A percentile compares a stretch with the other conserved stretches of the same genome.
Evolutionary conservation across 2,797 vertebrate genomes (phyloP).

Genomic region (Eutrigla gurnardus): DNA sequence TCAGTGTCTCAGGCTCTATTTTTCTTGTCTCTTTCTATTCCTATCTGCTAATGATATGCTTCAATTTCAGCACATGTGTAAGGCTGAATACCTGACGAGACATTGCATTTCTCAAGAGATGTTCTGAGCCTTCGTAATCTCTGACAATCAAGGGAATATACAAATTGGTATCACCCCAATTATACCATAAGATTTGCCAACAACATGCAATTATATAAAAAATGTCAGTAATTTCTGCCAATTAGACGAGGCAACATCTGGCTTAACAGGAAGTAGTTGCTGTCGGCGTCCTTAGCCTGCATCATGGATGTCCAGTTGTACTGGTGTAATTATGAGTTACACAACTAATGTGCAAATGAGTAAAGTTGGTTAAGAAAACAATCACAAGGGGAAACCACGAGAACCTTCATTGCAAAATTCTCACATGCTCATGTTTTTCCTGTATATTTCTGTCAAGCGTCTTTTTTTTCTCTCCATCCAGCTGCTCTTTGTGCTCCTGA

Average conservation of each 20-base stretch:
- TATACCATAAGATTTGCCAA: background rate
- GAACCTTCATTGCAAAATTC: background rate
- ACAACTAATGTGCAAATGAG: background rate
- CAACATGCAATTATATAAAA: background rate
- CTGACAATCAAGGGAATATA: background rate
- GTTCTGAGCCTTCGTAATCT: background rate
- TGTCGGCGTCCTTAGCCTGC: background rate
- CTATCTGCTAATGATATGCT: too few relatives aligned
- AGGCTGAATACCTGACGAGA: background rate
- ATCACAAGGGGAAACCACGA: background rate
- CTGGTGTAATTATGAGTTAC: background rate
- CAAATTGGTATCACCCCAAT: background rate
- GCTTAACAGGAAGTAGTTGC: background rate
- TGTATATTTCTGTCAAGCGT: background rate
- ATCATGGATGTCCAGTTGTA: background rate
- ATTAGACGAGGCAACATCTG: background rate
- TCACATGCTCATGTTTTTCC: background rate
- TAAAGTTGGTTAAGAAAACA: background rate
- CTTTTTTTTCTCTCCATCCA: slow-evolving; percentile 2
- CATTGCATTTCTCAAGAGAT: background rate
- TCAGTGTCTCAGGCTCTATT: background rate
- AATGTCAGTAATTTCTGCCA: background rate
- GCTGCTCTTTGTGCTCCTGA: slow-evolving; percentile 9
- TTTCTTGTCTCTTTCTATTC: background rate
- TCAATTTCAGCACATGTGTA: background rate